phyloP scores from a whole-genome alignment of 2,888 invertebrate genomes.

The Mesorhabditis spiculigera region DNA sequence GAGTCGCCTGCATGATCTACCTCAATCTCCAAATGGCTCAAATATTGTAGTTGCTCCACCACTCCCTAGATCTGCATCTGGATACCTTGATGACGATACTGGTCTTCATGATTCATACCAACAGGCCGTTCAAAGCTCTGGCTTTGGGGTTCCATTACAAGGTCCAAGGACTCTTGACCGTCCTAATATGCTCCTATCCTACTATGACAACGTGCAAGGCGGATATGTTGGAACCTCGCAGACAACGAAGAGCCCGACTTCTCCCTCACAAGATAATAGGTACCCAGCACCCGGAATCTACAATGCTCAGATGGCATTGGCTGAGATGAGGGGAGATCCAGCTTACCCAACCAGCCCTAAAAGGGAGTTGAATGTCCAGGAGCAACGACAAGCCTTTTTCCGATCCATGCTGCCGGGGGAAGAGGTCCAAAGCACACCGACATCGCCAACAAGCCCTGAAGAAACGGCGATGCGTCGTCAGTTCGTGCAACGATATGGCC shows the following conservation, averaged over 20 bases:
- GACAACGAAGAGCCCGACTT: background rate
- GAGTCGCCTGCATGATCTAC: slow-evolving; percentile 33
- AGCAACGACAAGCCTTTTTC: slow-evolving; percentile 14
- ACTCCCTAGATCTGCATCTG: slow-evolving; percentile 41
- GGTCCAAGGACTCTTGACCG: background rate
- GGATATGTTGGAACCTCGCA: background rate
- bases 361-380: background rate
- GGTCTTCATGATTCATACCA: slow-evolving; percentile 3
- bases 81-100: slow-evolving; percentile 33
- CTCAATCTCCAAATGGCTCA: slow-evolving; percentile 16
- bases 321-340: background rate
- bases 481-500: slow-evolving; percentile 40
- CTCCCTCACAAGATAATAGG: slow-evolving; percentile 1
- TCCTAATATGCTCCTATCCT: background rate
- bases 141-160: background rate
- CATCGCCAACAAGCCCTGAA: slow-evolving; percentile 3
- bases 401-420: slow-evolving; percentile 4
- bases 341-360: background rate
- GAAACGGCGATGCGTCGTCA: slow-evolving; percentile 39
- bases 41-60: no score
- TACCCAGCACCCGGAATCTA: background rate
- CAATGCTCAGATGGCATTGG: background rate
- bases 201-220: slow-evolving; percentile 13
- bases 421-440: background rate
- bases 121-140: background rate